Percentiles rank a stretch among this genome's conserved stretches.
phyloP scores from a whole-genome alignment of 2,113 vertebrate species.

The Nothocercus nigrocapillus region DNA sequence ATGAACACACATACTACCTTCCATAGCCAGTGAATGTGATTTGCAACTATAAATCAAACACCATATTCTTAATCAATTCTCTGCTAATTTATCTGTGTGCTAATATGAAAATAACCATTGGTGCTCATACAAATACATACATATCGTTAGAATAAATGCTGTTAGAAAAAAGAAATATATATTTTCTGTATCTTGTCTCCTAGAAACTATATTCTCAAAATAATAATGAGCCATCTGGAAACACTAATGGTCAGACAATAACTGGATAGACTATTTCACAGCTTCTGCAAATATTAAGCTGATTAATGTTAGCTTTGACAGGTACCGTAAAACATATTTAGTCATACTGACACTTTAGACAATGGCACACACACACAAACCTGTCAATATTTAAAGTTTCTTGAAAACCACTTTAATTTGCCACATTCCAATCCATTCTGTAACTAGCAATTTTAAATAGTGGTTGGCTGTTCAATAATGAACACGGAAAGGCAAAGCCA shows the following conservation, averaged over 20 bases:
- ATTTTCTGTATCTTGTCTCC: background rate
- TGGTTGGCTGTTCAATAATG: background rate
- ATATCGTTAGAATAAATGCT: background rate
- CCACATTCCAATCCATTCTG: background rate
- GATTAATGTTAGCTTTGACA: background rate
- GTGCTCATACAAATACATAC: background rate
- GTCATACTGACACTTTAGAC: background rate
- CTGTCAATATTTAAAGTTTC: background rate
- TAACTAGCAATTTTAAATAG: background rate
- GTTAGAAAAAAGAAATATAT: background rate
- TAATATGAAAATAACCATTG: background rate
- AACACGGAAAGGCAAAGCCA: background rate
- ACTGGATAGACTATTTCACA: background rate
- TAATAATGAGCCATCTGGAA: background rate
- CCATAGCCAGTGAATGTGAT: background rate
- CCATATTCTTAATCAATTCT: background rate
- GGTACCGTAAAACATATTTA: background rate
- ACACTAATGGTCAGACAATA: background rate
- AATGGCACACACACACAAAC: fast-evolving
- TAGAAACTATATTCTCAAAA: conserved; percentile 13
- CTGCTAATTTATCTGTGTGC: background rate
- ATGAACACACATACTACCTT: background rate
- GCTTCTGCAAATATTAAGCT: background rate
- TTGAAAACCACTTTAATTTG: background rate
- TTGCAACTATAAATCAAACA: background rate